Conservation (phyloP, 2,797 vertebrate genomes). For the Chaetophractus vellerosus region DNA sequence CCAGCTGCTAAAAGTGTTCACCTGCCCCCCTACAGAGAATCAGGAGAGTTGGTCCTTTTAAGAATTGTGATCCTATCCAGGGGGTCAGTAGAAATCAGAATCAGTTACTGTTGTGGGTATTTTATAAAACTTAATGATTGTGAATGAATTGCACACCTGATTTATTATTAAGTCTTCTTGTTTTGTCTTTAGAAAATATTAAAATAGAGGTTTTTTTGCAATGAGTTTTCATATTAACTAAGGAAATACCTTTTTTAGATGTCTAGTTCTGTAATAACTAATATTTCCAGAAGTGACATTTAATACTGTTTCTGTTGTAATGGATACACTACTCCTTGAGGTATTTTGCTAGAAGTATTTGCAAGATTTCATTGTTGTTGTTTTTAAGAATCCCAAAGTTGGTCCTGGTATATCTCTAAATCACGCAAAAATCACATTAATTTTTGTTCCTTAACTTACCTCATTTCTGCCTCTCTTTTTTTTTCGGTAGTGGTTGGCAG, state of each 20-base stretch:
- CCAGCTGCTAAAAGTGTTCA: neutral
- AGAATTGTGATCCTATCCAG: neutral
- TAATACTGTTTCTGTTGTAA: constrained; percentile 47
- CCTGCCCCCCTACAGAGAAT: neutral
- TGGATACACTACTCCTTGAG: neutral
- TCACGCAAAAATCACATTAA: constrained; percentile 35
- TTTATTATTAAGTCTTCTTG: neutral
- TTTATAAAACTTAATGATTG: constrained; percentile 23
- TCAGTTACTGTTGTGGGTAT: neutral
- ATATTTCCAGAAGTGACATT: constrained; percentile 46
- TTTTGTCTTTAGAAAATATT: constrained; percentile 65
- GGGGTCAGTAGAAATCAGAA: neutral
- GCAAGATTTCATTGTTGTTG: constrained; percentile 39
- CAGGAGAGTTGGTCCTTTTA: neutral
- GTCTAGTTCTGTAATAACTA: constrained; percentile 10
- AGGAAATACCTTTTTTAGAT: constrained; percentile 45
- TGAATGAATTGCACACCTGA: neutral
- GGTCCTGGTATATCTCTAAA: neutral
- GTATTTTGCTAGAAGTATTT: constrained; percentile 53
- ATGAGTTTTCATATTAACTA: constrained; percentile 14
- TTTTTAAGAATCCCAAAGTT: constrained; percentile 36
- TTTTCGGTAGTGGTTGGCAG: constrained; percentile 1
- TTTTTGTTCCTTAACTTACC: constrained; percentile 31
- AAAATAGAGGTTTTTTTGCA: constrained; percentile 12
- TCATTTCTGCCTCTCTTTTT: neutral